Base-by-base conservation (phyloP, 2,113 vertebrate genomes). In the Calidris pugnax region DNA sequence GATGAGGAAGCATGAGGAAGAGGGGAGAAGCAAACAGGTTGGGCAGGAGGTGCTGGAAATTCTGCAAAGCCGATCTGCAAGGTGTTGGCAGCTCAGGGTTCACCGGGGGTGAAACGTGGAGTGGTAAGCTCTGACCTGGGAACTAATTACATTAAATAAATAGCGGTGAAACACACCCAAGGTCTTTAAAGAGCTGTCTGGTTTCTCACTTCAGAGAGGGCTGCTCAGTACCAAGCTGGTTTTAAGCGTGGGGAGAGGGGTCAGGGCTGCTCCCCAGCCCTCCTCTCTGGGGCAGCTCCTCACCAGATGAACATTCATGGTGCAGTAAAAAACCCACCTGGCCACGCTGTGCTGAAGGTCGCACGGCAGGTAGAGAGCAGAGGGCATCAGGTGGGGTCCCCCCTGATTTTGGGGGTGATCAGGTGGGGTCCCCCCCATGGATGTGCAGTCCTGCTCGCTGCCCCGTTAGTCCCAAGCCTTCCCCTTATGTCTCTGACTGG, bases 1-100 rank as follows among this genome's bases (percentile, higher is more conserved):
- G 57, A 59, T 35, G 48, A 93, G 51, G 83, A 88, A 80, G 51
- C 26, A 57, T 2, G 5, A 74, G 51, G 63, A 87, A 64, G 59
- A 90, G 41, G 41, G 48, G 68, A 94, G 39, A 64, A 77, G 28
- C 24, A 90, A 90, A 78, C 78, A 79, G 48, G 90, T 48, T 82
- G 64, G 47, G 41, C 90, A 85, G 73, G 90, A 92, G 80, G 51
- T n/a, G 76, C 93, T 50, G 43, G 91, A 81, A 93, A 84, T 84
- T 78, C 91, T 71, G 50, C 72, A 92, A 66, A 90, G 76, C 48
- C 0, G 2, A 83, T 76, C 41, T 66, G 72, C 55, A 67, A 87
- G 82, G 62, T 80, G 72, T 28, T 83, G 69, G 67, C 79, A 81
- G 63, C 37, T 85, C 50, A 39, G 67, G 37, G 85, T 79, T 91